Conservation (phyloP, 2,797 vertebrate species). For the Cyprinella venusta region DNA sequence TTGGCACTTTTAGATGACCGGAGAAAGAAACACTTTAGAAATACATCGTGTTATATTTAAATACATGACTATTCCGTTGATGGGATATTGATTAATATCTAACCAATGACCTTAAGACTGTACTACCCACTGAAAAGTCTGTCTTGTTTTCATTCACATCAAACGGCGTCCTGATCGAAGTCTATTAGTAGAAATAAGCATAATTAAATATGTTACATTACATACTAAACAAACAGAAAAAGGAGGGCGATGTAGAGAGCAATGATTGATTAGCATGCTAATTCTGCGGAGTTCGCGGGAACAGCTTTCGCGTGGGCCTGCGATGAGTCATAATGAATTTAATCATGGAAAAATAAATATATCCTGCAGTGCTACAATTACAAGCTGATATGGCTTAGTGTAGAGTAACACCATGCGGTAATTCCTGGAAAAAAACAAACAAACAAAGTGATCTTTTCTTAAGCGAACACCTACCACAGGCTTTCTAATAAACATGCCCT, state of each 20-base stretch:
- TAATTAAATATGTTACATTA: neutral
- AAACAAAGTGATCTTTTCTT: neutral
- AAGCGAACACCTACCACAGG: slow-evolving; percentile 30
- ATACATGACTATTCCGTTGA: neutral
- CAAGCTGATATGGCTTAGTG: neutral
- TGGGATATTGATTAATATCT: neutral
- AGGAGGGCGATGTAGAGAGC: neutral
- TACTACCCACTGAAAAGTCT: neutral
- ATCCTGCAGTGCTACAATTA: slow-evolving; percentile 26
- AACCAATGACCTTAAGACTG: neutral
- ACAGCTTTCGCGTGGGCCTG: neutral
- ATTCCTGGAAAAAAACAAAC: slow-evolving; percentile 8
- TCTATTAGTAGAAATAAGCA: neutral
- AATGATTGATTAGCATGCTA: neutral
- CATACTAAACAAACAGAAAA: slow-evolving; percentile 1
- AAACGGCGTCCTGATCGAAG: neutral
- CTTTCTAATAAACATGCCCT: slow-evolving; percentile 31
- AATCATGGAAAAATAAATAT: neutral
- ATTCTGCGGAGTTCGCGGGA: neutral
- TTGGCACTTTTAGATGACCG: neutral
- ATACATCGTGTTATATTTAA: neutral
- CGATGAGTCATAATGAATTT: slow-evolving; percentile 33
- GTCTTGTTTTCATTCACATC: neutral
- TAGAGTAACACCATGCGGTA: slow-evolving; percentile 8
- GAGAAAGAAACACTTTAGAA: neutral